Conservation (phyloP, 2,888 invertebrate genomes). For the Eupsilia transversa region DNA sequence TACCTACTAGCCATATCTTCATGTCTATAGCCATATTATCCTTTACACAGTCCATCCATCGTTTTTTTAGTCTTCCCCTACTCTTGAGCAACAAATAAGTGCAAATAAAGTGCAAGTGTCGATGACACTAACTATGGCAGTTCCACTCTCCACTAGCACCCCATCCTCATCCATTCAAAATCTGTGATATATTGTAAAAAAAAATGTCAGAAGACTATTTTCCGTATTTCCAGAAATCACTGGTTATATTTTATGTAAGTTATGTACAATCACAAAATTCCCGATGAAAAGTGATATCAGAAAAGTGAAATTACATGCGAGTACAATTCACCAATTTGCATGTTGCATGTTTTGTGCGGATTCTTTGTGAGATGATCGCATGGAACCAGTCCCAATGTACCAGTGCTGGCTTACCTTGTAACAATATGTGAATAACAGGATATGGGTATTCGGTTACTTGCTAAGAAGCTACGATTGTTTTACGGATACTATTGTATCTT, state of each 20-base stretch:
- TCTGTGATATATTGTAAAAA: not conserved
- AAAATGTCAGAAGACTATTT: not conserved
- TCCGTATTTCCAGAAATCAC: not conserved
- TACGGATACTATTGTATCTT: conserved; percentile 11
- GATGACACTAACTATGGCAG: no score
- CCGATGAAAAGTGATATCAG: conserved; percentile 39
- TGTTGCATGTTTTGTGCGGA: conserved; percentile 46
- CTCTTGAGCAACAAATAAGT: no score
- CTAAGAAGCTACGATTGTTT: conserved; percentile 22
- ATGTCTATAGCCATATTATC: not conserved
- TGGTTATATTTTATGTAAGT: not conserved
- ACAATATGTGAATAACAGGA: conserved; percentile 44
- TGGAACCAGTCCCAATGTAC: conserved; percentile 1
- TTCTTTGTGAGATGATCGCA: conserved; percentile 25
- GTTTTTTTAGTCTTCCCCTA: not conserved
- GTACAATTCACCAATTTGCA: conserved; percentile 41
- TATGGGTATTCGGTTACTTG: conserved; percentile 28
- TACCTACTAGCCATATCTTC: not conserved
- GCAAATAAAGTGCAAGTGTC: no score
- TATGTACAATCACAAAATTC: not conserved
- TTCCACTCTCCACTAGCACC: no score
- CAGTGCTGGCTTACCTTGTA: conserved; percentile 37
- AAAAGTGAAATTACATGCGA: conserved; percentile 45
- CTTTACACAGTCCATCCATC: not conserved
- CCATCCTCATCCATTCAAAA: not conserved